Conservation (phyloP, 2,888 invertebrate species). For the Leptinotarsa juncta region DNA sequence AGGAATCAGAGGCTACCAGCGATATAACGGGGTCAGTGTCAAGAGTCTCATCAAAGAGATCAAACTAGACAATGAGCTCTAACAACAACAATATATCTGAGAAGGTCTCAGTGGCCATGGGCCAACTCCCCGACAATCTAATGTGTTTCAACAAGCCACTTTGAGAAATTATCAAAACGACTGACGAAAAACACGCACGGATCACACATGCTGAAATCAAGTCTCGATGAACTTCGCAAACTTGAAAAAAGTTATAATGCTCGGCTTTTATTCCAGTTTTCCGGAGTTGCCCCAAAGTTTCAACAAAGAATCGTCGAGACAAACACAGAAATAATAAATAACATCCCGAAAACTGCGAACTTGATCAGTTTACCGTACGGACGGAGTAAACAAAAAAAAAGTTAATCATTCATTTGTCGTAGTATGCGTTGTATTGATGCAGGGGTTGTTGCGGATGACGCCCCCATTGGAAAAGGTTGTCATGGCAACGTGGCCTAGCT, state of each 20-base stretch:
- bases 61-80: too few relatives aligned
- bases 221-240: neutral
- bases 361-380: slow-evolving; percentile 35
- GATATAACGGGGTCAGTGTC: too few relatives aligned
- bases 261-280: neutral
- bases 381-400: slow-evolving; percentile 41
- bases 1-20: too few relatives aligned
- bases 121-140: too few relatives aligned
- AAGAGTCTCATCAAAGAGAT: too few relatives aligned
- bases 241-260: slow-evolving; percentile 8
- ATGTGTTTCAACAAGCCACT: too few relatives aligned
- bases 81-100: too few relatives aligned
- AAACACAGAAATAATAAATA: slow-evolving; percentile 22
- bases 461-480: slow-evolving; percentile 62
- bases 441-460: slow-evolving; percentile 64
- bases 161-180: too few relatives aligned
- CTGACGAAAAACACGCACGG: too few relatives aligned
- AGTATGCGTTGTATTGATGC: slow-evolving; percentile 62
- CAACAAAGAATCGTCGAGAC: slow-evolving; percentile 13
- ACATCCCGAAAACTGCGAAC: slow-evolving; percentile 29
- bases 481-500: slow-evolving; percentile 54
- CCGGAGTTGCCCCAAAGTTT: neutral
- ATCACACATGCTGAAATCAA: neutral
- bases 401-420: slow-evolving; percentile 48
- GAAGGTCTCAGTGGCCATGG: too few relatives aligned